Evolutionary conservation across 2,113 vertebrate species (phyloP).

Genomic region (Lates calcarifer): DNA sequence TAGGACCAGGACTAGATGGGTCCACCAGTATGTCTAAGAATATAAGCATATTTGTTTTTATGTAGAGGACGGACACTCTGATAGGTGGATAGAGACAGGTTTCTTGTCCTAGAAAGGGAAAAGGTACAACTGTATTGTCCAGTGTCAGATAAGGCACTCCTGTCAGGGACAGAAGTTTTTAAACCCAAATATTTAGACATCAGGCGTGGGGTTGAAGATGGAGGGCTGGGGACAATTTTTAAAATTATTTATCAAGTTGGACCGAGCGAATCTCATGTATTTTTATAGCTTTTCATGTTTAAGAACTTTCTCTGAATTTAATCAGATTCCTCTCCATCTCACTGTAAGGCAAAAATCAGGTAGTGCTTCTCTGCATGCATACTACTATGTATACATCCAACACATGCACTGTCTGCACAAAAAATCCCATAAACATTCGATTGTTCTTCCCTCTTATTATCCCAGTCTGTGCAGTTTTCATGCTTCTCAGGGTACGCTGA

Average conservation of each 20-base stretch:
- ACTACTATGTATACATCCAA: slow-evolving; percentile 76
- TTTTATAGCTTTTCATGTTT: slow-evolving; percentile 51
- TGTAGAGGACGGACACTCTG: slow-evolving; percentile 49
- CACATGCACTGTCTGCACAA: slow-evolving; percentile 74
- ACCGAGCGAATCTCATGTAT: slow-evolving; percentile 46
- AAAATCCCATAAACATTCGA: slow-evolving; percentile 68
- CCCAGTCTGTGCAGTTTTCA: slow-evolving; percentile 73
- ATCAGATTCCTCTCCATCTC: slow-evolving; percentile 54
- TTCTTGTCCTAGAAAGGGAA: slow-evolving; percentile 44
- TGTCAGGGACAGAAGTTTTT: slow-evolving; percentile 53
- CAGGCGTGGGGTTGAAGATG: slow-evolving; percentile 7
- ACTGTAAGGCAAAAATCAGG: slow-evolving; percentile 79
- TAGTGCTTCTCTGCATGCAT: slow-evolving; percentile 80
- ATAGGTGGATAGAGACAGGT: slow-evolving; percentile 40
- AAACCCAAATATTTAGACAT: slow-evolving; percentile 24
- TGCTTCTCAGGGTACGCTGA: slow-evolving; percentile 65
- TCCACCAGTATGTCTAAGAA: slow-evolving; percentile 23
- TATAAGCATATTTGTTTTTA: slow-evolving; percentile 24
- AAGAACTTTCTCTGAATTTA: slow-evolving; percentile 30
- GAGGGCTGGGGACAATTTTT: slow-evolving; percentile 10
- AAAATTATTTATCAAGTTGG: too few relatives aligned
- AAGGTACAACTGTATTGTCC: slow-evolving; percentile 62
- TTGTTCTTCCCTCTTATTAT: slow-evolving; percentile 71
- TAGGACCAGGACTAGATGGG: neutral
- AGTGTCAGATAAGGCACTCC: slow-evolving; percentile 79